A percentile compares a stretch with the other conserved stretches of the same genome.
Conservation (phyloP, 2,797 vertebrate species). For the Poecile montanus region DNA sequence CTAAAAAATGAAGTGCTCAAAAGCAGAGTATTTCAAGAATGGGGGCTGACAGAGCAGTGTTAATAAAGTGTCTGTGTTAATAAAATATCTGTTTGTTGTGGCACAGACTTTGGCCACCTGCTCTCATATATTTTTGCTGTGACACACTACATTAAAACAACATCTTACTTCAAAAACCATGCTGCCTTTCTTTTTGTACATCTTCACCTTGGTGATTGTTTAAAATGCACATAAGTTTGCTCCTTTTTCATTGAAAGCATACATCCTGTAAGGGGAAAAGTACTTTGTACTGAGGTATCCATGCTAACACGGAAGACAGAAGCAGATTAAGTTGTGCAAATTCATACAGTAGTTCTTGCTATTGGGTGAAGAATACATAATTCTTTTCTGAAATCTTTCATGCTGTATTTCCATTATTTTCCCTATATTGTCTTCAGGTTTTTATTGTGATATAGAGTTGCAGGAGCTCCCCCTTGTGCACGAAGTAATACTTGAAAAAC, state of each 20-base stretch:
- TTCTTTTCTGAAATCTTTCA: background rate
- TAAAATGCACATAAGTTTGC: background rate
- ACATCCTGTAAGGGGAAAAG: background rate
- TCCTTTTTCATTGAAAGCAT: background rate
- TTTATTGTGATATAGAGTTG: conserved; percentile 33
- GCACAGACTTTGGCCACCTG: background rate
- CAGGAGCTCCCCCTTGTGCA: conserved; percentile 73
- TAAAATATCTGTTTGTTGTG: background rate
- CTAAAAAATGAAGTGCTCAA: background rate
- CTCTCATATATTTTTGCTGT: background rate
- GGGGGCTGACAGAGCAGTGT: background rate
- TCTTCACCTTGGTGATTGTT: background rate
- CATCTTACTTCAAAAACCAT: background rate
- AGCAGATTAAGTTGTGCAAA: background rate
- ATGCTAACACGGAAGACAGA: background rate
- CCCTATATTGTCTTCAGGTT: background rate
- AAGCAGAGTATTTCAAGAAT: background rate
- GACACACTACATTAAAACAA: background rate
- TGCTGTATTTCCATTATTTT: background rate
- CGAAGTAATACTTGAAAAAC: background rate
- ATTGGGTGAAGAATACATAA: background rate
- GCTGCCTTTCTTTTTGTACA: background rate
- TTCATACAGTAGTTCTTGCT: background rate
- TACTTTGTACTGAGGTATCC: background rate
- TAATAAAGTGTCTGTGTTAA: background rate